Evolutionary conservation across 2,888 invertebrate genomes (phyloP).

Genomic region (Sisyra nigra): DNA sequence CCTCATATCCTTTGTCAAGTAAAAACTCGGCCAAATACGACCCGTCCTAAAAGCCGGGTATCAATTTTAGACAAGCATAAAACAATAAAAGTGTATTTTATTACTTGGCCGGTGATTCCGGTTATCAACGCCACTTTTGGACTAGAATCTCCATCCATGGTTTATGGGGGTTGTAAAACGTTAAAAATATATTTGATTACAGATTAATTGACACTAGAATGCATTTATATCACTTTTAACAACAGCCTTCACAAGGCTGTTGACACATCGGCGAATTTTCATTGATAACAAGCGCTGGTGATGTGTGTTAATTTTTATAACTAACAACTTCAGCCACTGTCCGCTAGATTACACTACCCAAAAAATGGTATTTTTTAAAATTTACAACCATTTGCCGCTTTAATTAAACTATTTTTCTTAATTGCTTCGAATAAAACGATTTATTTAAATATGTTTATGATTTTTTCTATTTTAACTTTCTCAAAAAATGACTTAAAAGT

Average conservation of each 20-base stretch:
- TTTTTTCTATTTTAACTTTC: too few species aligned
- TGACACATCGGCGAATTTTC: background rate
- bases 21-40: slow-evolving; percentile 93
- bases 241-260: background rate
- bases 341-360: too few species aligned
- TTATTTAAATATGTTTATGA: too few species aligned
- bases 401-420: too few species aligned
- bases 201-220: background rate
- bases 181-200: background rate
- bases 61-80: slow-evolving; percentile 5
- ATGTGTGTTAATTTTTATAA: too few species aligned
- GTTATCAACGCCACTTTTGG: slow-evolving; percentile 79
- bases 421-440: too few species aligned
- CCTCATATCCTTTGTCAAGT: slow-evolving; percentile 79
- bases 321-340: too few species aligned
- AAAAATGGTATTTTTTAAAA: too few species aligned
- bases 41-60: slow-evolving; percentile 68
- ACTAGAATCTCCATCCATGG: background rate
- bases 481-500: too few species aligned
- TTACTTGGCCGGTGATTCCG: slow-evolving; percentile 95
- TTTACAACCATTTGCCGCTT: too few species aligned
- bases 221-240: background rate
- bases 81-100: slow-evolving; percentile 15
- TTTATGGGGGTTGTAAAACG: background rate
- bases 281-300: background rate